A percentile compares a stretch with the other conserved stretches of the same genome.
phyloP scores from a whole-genome alignment of 2,888 invertebrate genomes.

The Halictus ligatus region DNA sequence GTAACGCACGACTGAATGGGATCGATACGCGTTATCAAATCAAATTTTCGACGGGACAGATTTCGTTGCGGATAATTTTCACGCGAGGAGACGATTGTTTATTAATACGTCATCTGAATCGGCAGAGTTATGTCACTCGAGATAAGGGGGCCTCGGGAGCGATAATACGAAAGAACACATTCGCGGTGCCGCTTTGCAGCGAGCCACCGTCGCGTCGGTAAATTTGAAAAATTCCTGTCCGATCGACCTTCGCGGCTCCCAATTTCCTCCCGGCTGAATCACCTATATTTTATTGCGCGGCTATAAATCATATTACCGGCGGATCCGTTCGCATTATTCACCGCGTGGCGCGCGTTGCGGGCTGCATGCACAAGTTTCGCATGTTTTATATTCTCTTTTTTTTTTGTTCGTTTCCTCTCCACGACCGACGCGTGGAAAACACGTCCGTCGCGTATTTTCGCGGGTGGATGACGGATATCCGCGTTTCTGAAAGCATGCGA shows the following conservation, averaged over 20 bases:
- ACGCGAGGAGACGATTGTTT: not conserved
- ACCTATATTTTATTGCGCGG: slow-evolving; percentile 31
- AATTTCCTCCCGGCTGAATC: slow-evolving; percentile 36
- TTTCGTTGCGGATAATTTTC: not conserved
- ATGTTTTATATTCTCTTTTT: slow-evolving; percentile 31
- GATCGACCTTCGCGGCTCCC: slow-evolving; percentile 4
- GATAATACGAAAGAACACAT: not conserved
- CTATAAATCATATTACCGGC: slow-evolving; percentile 48
- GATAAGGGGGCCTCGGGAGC: not conserved
- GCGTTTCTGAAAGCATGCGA: not conserved
- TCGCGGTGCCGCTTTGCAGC: not conserved
- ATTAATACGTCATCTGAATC: not conserved
- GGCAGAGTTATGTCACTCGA: not conserved
- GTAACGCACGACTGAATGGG: not conserved
- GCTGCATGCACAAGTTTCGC: slow-evolving; percentile 41
- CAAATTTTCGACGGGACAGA: not conserved
- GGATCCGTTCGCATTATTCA: slow-evolving; percentile 50
- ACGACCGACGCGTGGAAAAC: slow-evolving; percentile 25
- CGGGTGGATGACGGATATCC: slow-evolving; percentile 24
- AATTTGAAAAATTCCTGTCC: slow-evolving; percentile 15
- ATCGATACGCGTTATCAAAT: not conserved
- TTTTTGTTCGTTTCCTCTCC: not conserved
- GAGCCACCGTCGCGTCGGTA: not conserved
- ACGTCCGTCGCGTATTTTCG: slow-evolving; percentile 41
- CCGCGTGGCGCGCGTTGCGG: slow-evolving; percentile 4